Evolutionary conservation across 2,113 vertebrate genomes (phyloP), one percentile per base, ranked within the genome.

Genomic region (Hippocampus comes): DNA sequence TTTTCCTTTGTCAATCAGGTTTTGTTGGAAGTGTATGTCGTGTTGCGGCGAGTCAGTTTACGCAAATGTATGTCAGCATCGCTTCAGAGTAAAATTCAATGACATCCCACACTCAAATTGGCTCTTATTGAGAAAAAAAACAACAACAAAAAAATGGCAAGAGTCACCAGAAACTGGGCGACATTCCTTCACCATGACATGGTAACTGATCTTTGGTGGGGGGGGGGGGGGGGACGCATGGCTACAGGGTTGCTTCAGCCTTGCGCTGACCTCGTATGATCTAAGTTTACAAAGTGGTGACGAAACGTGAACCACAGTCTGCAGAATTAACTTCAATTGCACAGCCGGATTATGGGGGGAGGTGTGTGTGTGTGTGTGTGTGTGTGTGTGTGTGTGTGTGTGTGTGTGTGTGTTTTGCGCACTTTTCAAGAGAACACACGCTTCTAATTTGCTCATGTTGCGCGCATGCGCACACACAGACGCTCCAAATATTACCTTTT

Each of bases 311-410:
- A 89, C 89, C 86, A 70, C 65, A 73, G 72, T 82, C 80, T 79
- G 80, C 51, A 79, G 86, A 91, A 89, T 90, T 87, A 88, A 88
- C 80, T 83, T 85, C 84, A 86, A 87, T 89, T 89, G 89, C 77
- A 68, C 77, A 73, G 85, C 65, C 76, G 86, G 82, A 82, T 84
- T 49, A 78, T 68, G 67, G 70, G 78, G 79, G 59, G 59, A 9
- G 59, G 25, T 17, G 27, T 14, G 27, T 5, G 14, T 5, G 17
- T 18, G 48, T 15, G 17, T 15, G 4, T 17, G 17, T 11, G 12
- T 10, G 43, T 10, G 43, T 46, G 42, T 8, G 10, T 8, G 42
- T 43, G 42, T 8, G 12, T 5, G 48, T 18, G 48, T 17, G 17
- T 17, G 15, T 17, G 9, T 6, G 41, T 42, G 41, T 9, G 34